These are phyloP conservation scores for Melitaea athalia DNA, from an alignment of 2,888 invertebrate species.

Conservation along the genomic window DNA sequence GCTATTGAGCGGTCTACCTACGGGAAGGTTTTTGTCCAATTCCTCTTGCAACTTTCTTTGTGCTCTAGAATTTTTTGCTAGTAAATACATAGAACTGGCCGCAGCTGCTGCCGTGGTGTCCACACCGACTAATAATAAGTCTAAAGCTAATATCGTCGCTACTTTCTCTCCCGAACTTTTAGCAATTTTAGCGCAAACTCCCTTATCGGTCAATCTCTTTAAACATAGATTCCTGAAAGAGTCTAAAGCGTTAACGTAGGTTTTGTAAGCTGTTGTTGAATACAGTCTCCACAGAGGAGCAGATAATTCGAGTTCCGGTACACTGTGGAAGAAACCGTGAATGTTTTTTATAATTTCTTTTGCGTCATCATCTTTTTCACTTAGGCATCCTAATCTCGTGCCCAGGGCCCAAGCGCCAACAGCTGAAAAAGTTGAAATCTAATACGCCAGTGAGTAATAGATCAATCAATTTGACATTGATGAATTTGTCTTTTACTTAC, in stretches of 20 bases:
- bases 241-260: conserved; percentile 87
- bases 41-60: conserved; percentile 86
- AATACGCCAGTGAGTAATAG: background rate
- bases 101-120: conserved; percentile 91
- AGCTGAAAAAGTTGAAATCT: conserved; percentile 76
- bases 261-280: conserved; percentile 86
- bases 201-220: conserved; percentile 70
- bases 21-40: conserved; percentile 81
- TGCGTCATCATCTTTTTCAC: conserved; percentile 86
- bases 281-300: conserved; percentile 89
- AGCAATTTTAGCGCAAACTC: conserved; percentile 71
- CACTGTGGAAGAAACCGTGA: conserved; percentile 89
- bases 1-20: conserved; percentile 79
- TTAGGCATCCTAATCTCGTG: conserved; percentile 88
- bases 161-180: conserved; percentile 65
- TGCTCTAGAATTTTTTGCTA: conserved; percentile 86
- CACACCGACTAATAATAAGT: conserved; percentile 90
- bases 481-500: conserved; percentile 76
- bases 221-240: conserved; percentile 85
- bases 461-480: conserved; percentile 17
- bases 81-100: conserved; percentile 88
- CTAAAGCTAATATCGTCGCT: conserved; percentile 88
- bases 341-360: conserved; percentile 90
- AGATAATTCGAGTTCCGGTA: conserved; percentile 87
- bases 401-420: conserved; percentile 92